Conservation (phyloP, 1,140 invertebrate species). For the Varroa destructor region DNA sequence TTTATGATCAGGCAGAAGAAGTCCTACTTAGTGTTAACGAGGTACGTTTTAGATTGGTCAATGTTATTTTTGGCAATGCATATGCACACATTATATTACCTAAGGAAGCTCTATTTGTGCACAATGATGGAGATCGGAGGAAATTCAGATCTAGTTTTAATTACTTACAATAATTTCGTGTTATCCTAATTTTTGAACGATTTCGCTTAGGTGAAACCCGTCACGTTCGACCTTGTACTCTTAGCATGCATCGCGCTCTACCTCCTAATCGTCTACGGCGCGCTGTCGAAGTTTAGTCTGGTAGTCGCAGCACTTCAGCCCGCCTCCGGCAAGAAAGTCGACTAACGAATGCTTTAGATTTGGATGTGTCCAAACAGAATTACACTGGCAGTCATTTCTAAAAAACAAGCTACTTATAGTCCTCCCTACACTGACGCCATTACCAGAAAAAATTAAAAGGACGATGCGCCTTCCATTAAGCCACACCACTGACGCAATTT, state of each 20-base stretch:
- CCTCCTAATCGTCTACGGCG: constrained; percentile 1
- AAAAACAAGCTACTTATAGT: too few relatives aligned
- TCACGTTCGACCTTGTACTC: background rate
- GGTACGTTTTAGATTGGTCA: background rate
- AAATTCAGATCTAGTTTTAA: background rate
- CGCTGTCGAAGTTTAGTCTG: background rate
- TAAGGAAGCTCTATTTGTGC: too few relatives aligned
- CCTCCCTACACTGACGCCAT: too few relatives aligned
- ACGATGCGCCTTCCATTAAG: too few relatives aligned
- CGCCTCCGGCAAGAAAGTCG: background rate
- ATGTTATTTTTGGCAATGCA: background rate
- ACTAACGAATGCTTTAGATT: background rate
- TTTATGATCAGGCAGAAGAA: constrained; percentile 4
- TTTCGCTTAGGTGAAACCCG: constrained; percentile 15
- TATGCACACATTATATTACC: background rate
- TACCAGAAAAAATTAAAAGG: too few relatives aligned
- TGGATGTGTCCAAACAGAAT: background rate
- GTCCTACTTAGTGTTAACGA: background rate
- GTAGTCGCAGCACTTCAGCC: background rate
- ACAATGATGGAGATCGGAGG: too few relatives aligned
- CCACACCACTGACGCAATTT: too few relatives aligned
- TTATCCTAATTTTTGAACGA: background rate
- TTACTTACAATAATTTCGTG: too few relatives aligned
- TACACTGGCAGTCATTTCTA: too few relatives aligned
- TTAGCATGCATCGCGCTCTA: background rate